Percentiles rank a stretch among this genome's conserved stretches.
phyloP scores from a whole-genome alignment of 2,113 vertebrate genomes.

The Zapornia atra region DNA sequence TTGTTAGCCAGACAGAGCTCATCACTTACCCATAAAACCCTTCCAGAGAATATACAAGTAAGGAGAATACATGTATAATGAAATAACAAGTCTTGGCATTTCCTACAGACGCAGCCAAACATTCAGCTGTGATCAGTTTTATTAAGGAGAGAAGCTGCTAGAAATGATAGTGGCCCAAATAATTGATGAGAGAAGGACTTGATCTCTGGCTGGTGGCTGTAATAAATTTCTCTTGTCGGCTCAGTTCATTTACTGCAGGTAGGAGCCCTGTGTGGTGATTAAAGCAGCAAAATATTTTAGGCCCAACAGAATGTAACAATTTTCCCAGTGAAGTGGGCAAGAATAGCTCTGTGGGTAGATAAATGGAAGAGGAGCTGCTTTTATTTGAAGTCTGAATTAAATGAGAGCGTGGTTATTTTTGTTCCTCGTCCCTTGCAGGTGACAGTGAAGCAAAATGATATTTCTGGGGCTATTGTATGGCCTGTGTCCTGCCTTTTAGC shows the following conservation, averaged over 20 bases:
- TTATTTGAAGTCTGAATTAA: not conserved
- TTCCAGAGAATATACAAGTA: not conserved
- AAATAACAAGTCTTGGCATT: constrained; percentile 38
- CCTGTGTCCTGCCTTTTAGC: not conserved
- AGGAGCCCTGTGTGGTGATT: not conserved
- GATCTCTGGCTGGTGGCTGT: not conserved
- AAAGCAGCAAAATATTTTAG: constrained; percentile 44
- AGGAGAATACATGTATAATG: constrained; percentile 13
- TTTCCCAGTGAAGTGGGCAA: not conserved
- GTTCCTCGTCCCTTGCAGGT: not conserved
- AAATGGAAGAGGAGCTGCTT: not conserved
- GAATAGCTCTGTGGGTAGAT: not conserved
- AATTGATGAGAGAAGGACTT: constrained; percentile 24
- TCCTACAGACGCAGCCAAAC: not conserved
- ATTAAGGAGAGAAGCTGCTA: constrained; percentile 29
- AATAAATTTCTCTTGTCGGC: not conserved
- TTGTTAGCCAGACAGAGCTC: constrained; percentile 45
- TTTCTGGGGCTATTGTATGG: not conserved
- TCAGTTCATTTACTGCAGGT: constrained; percentile 34
- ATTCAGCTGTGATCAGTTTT: constrained; percentile 22
- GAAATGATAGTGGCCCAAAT: constrained; percentile 1
- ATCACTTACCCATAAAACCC: not conserved
- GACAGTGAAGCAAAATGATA: not conserved
- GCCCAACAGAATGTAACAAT: not conserved
- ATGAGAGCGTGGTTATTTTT: constrained; percentile 18